phyloP scores from a whole-genome alignment of 2,888 invertebrate species.

The Drosophila paranaensis region DNA sequence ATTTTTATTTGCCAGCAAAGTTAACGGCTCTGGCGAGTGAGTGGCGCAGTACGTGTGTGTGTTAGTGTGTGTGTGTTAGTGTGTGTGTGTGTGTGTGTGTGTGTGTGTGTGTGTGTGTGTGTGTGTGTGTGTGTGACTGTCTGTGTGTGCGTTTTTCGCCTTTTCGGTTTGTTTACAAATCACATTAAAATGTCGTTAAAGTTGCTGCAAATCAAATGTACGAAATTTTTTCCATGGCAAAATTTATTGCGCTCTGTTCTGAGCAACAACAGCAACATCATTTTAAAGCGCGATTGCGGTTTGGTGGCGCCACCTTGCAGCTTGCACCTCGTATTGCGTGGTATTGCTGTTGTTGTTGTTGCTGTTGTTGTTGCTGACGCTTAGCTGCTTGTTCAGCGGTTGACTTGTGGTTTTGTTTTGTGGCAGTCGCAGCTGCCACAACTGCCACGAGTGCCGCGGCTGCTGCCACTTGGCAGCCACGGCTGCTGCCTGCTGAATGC shows the following conservation, averaged over 20 bases:
- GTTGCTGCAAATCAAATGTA: conserved; percentile 76
- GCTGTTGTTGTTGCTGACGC: conserved; percentile 31
- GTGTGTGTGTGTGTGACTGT: background rate
- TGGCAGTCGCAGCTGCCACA: conserved; percentile 22
- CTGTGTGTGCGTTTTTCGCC: conserved; percentile 17
- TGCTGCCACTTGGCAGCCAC: conserved; percentile 34
- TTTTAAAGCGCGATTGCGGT: conserved; percentile 60
- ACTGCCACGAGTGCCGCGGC: conserved; percentile 19
- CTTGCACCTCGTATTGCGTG: conserved; percentile 8
- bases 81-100: background rate
- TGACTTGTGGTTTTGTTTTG: conserved; percentile 75
- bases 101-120: background rate
- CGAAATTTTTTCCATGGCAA: conserved; percentile 64
- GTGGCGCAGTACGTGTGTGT: background rate
- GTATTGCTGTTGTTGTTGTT: conserved; percentile 23
- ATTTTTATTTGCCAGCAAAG: conserved; percentile 65
- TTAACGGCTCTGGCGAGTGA: conserved; percentile 13
- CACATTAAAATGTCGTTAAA: conserved; percentile 82
- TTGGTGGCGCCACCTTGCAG: conserved; percentile 36
- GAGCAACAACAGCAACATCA: conserved; percentile 17
- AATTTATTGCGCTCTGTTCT: conserved; percentile 63
- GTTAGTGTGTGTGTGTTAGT: background rate
- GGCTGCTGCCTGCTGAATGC: conserved; percentile 36
- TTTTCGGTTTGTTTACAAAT: conserved; percentile 58
- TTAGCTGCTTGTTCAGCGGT: conserved; percentile 64